phyloP scores from a whole-genome alignment of 2,888 invertebrate genomes.

The Drosophila crucigera region DNA sequence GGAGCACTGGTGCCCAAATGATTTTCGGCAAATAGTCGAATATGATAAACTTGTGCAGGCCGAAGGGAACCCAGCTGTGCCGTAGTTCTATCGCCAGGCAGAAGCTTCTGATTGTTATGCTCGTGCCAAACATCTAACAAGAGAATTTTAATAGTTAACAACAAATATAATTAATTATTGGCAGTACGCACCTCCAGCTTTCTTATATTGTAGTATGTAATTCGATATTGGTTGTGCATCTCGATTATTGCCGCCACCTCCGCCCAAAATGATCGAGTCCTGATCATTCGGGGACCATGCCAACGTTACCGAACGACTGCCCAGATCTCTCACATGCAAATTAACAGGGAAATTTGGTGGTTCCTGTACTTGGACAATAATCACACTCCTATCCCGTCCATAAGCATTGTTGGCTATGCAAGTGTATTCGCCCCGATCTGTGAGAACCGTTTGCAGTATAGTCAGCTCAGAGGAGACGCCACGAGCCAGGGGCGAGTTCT shows the following conservation, averaged over 20 bases:
- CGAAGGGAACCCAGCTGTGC: conserved; percentile 87
- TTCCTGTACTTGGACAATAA: conserved; percentile 86
- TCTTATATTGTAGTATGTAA: conserved; percentile 88
- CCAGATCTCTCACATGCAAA: conserved; percentile 86
- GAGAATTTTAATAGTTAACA: too few relatives aligned
- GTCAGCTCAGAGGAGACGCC: conserved; percentile 87
- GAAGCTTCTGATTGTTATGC: conserved; percentile 87
- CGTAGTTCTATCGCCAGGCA: conserved; percentile 86
- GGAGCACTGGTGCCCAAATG: conserved; percentile 88
- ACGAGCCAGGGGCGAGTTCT: conserved; percentile 84
- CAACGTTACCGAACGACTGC: conserved; percentile 87
- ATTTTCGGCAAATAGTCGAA: conserved; percentile 88
- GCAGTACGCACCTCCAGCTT: conserved; percentile 85
- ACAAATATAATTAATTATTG: not conserved
- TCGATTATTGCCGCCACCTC: conserved; percentile 75
- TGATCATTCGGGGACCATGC: conserved; percentile 87
- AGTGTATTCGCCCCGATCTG: conserved; percentile 87
- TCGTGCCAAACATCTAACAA: conserved; percentile 87
- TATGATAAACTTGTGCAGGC: conserved; percentile 88
- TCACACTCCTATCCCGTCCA: conserved; percentile 87
- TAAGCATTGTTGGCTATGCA: conserved; percentile 88
- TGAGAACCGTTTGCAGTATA: conserved; percentile 86
- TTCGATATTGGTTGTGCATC: conserved; percentile 86
- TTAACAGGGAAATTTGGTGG: conserved; percentile 88
- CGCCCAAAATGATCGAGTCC: conserved; percentile 78